Base-by-base conservation (phyloP, 2,888 invertebrate species). In the Mongoloraphidia duomilia region DNA sequence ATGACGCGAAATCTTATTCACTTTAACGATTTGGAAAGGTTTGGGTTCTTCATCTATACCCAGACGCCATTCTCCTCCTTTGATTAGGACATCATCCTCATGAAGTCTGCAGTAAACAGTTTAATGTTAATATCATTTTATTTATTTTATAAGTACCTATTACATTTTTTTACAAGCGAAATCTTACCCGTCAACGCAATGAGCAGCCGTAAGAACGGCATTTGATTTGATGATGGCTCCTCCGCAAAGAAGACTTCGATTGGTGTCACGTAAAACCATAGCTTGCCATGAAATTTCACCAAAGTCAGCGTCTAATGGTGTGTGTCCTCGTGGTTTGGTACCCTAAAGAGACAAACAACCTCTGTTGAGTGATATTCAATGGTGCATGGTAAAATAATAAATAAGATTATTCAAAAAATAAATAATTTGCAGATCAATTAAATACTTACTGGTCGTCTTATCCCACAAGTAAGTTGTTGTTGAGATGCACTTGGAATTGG, bases 261-360 rank as follows among this genome's bases (percentile, higher is more conserved):
- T 81, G 1, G 79, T 76, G 58, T 82, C 80, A 14, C 81, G 74
- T 12, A 87, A 67, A 1, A 89, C 72, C 83, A 89, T 86, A 1
- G 85, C 87, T 64, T 89, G 88, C 89, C 89, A 89, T 50, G 89
- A 85, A 59, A 87, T 86, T 68, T 88, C 87, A 1, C 80, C 86
- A 63, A 88, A 87, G 61, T 78, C 77, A 1, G 79, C 79, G 51
- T 84, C 81, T 41, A 76, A 63, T 44, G 66, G 64, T 26, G 63
- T 63, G 37, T 59, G 58, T 33, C 79, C 79, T 54, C 65, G 67
- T 0, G 79, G 78, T 52, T 69, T 70, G 43, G 70, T 68, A 44
- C 72, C 69, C 73, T 61, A 52, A 46, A 56, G 54, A 36, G 70
- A 37, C 10, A 50, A 40, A 45, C 8, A 41, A 44, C n/a, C 14